Percentiles rank a stretch among this genome's conserved stretches.
Conservation (phyloP, 2,888 invertebrate genomes). For the Rugalucina vietnamica region DNA sequence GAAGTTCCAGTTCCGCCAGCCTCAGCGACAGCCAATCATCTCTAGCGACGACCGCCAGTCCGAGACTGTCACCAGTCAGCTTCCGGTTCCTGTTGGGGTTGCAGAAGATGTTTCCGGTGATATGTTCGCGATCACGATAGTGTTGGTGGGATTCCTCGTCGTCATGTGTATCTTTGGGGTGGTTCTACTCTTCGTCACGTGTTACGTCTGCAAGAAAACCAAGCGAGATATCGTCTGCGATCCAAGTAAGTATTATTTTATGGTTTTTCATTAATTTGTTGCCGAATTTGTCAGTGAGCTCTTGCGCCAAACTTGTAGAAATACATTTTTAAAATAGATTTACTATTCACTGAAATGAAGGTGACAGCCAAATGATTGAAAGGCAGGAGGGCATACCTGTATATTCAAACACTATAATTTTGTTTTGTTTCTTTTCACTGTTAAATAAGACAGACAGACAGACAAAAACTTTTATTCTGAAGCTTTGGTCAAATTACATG, state of each 20-base stretch:
- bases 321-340: too few relatives aligned
- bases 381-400: too few relatives aligned
- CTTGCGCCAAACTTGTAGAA: too few relatives aligned
- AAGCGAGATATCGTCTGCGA: conserved; percentile 55
- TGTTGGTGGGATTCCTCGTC: conserved; percentile 50
- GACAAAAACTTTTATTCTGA: too few relatives aligned
- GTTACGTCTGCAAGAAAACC: conserved; percentile 46
- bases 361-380: too few relatives aligned
- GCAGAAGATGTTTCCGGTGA: conserved; percentile 26
- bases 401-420: too few relatives aligned
- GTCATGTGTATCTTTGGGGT: conserved; percentile 42
- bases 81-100: conserved; percentile 4
- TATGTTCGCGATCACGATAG: conserved; percentile 60
- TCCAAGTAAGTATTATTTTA: conserved; percentile 61
- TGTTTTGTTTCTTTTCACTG: too few relatives aligned
- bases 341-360: too few relatives aligned
- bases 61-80: not conserved
- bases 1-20: conserved; percentile 44
- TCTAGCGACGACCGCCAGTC: not conserved
- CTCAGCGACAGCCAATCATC: not conserved
- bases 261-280: too few relatives aligned
- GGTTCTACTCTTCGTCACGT: conserved; percentile 35
- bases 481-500: too few relatives aligned
- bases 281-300: too few relatives aligned
- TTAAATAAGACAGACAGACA: too few relatives aligned